Evolutionary conservation across 2,113 vertebrate genomes (phyloP), one percentile per base, ranked within the genome.

Genomic region (Chloroceryle aenea): DNA sequence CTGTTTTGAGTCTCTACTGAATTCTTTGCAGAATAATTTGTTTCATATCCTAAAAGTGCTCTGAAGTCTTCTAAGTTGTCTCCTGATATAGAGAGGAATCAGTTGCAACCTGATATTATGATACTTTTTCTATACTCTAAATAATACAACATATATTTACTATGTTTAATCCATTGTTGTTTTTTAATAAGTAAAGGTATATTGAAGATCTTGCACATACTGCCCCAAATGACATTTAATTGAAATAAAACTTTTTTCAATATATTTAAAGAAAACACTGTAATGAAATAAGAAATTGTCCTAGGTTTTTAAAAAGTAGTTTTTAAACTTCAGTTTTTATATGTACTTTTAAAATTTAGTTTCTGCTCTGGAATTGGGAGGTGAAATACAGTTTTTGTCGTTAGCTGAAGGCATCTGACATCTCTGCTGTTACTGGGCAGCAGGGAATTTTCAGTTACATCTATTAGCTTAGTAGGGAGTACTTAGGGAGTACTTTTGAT

Each of bases 1-100:
- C 47, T 26, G 9, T 72, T 89, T 89, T 38, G 42, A 71, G 50
- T 85, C 52, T 23, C 66, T 72, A 11, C 61, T 85, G 29, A 16
- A 71, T 93, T 94, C 32, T 92, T 80, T 67, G 50, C 38, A 81
- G 55, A 84, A 72, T 85, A 87, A 93, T 85, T 85, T 63, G 40
- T 34, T 59, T 22, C 30, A 34, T 47, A 56, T 66, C 23, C 58
- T 87, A 36, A 48, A 75, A 78, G 27, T 14, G 38, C n/a, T 64
- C 34, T 83, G 40, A 89, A 63, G 56, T 61, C 48, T 45, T 59
- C 1, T 12, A 62, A 45, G 23, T 29, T 52, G n/a, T 40, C 58
- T 94, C 38, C 43, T 29, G 12, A 47, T 56, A 79, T 12, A 72
- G 27, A 52, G 29, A n/a, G 9, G 9, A 75, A 29, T 53, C 25